phyloP scores from a whole-genome alignment of 1,140 invertebrate genomes.

The Periplaneta americana region DNA sequence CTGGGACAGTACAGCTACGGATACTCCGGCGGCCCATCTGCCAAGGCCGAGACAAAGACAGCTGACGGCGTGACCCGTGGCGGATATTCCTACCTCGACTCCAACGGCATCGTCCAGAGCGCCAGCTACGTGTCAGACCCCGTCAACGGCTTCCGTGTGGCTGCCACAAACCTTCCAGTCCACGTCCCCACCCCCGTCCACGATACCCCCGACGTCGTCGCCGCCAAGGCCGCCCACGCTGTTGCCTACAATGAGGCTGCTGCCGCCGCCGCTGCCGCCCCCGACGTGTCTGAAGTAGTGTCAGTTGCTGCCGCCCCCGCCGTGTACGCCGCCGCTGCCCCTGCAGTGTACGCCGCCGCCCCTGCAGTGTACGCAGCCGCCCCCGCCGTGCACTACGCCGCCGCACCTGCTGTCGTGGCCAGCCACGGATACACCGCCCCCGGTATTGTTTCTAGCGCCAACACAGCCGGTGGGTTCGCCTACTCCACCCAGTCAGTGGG shows the following conservation, averaged over 20 bases:
- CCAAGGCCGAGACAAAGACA: slow-evolving; percentile 56
- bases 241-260: slow-evolving; percentile 40
- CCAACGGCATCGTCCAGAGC: slow-evolving; percentile 56
- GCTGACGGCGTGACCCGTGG: slow-evolving; percentile 60
- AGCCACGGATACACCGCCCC: not conserved
- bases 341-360: too few relatives aligned
- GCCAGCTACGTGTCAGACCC: slow-evolving; percentile 52
- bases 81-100: slow-evolving; percentile 64
- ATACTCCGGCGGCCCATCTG: slow-evolving; percentile 56
- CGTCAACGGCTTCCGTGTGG: slow-evolving; percentile 54
- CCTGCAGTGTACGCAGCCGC: too few relatives aligned
- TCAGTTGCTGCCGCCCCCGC: not conserved
- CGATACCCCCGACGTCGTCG: slow-evolving; percentile 11
- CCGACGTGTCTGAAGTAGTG: not conserved
- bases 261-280: not conserved
- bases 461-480: not conserved
- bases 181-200: slow-evolving; percentile 25
- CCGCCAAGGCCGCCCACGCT: slow-evolving; percentile 28
- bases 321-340: not conserved
- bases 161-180: slow-evolving; percentile 54
- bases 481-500: not conserved
- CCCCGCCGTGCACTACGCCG: too few relatives aligned
- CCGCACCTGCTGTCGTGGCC: not conserved
- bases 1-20: slow-evolving; percentile 61
- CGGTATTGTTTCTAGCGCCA: not conserved